These are phyloP conservation scores for Callaeas wilsoni DNA, from an alignment of 2,113 vertebrate genomes.

Conservation along the genomic window DNA sequence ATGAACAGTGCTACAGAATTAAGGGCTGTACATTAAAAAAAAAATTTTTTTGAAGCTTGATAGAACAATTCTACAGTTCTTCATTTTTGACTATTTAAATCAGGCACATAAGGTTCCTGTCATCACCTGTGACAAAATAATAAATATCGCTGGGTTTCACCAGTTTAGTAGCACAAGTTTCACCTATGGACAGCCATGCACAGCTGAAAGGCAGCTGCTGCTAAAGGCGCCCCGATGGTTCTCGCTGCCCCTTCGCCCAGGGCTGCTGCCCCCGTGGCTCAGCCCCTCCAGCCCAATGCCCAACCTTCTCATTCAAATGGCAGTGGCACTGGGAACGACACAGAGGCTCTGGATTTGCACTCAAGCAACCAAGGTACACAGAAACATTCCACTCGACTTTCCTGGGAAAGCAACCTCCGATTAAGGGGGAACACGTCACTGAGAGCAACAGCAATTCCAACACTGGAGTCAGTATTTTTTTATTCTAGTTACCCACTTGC, in stretches of 20 bases:
- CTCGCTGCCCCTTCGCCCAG: neutral
- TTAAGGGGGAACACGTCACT: neutral
- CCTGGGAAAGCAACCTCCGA: neutral
- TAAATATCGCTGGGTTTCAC: neutral
- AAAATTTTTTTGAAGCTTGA: neutral
- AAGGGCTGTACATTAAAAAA: neutral
- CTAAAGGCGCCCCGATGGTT: accelerated
- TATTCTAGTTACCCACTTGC: neutral
- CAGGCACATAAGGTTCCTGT: neutral
- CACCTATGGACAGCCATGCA: accelerated
- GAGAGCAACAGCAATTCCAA: neutral
- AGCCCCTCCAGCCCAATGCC: neutral
- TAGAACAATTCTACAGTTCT: neutral
- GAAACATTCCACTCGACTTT: neutral
- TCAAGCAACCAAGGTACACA: neutral
- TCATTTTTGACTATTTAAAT: neutral
- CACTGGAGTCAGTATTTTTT: neutral
- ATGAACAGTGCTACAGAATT: neutral
- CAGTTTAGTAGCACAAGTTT: neutral
- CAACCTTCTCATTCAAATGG: neutral
- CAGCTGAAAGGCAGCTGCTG: neutral
- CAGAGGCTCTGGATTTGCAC: neutral
- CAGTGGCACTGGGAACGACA: neutral
- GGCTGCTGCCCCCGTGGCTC: neutral
- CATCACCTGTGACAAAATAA: neutral